phyloP scores from a whole-genome alignment of 2,113 vertebrate genomes.

The Recurvirostra avosetta region DNA sequence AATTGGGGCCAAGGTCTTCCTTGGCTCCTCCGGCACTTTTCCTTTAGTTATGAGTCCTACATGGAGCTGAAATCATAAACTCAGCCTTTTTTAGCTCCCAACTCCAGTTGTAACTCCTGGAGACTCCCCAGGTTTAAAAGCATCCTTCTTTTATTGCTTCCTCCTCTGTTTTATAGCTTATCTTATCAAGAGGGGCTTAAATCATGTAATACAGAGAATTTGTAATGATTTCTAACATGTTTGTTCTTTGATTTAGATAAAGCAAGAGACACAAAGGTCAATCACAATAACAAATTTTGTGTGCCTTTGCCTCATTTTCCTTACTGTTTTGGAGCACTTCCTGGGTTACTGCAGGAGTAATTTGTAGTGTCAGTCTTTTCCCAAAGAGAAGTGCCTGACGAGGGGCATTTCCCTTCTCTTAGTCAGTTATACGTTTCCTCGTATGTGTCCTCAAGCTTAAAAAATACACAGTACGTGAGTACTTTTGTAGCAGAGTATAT shows the following conservation, averaged over 20 bases:
- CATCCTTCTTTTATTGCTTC: background rate
- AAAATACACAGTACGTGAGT: background rate
- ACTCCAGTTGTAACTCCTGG: background rate
- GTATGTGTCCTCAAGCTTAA: rapidly evolving
- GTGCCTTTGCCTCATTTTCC: background rate
- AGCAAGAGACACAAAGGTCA: background rate
- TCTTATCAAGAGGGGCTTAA: background rate
- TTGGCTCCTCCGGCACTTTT: background rate
- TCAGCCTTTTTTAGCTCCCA: background rate
- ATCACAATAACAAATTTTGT: background rate
- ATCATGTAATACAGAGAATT: background rate
- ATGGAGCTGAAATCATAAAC: background rate
- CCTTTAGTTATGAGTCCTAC: background rate
- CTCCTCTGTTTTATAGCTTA: background rate
- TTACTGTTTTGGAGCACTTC: background rate
- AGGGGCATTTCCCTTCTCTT: background rate
- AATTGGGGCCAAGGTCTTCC: background rate
- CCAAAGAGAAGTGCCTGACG: rapidly evolving
- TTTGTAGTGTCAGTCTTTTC: background rate
- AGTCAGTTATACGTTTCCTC: background rate
- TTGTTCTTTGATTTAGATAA: background rate
- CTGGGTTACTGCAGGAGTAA: background rate
- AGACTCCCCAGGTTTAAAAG: background rate
- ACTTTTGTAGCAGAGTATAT: background rate
- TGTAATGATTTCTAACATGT: background rate